Conservation (phyloP, 2,888 invertebrate genomes). For the Hypomecis punctinalis region DNA sequence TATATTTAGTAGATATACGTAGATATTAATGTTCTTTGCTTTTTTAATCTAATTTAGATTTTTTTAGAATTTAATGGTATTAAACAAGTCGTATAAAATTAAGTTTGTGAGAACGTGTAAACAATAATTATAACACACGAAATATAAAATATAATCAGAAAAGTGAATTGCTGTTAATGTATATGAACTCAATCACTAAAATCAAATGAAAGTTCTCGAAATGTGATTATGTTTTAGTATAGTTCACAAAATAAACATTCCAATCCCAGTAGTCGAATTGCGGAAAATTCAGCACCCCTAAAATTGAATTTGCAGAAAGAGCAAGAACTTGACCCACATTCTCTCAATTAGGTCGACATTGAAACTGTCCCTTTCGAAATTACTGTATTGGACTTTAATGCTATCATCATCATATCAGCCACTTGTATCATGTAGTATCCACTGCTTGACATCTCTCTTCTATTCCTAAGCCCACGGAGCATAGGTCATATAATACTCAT, state of each 20-base stretch:
- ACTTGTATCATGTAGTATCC: too few relatives aligned
- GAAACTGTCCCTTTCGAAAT: background rate
- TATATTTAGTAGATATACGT: too few relatives aligned
- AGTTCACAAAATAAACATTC: slow-evolving; percentile 16
- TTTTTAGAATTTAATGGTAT: too few relatives aligned
- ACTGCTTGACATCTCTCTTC: too few relatives aligned
- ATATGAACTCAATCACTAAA: background rate
- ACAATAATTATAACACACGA: too few relatives aligned
- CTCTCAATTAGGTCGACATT: slow-evolving; percentile 21
- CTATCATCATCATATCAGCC: too few relatives aligned
- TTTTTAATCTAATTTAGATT: too few relatives aligned
- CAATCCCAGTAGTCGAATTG: slow-evolving; percentile 27
- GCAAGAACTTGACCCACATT: slow-evolving; percentile 42
- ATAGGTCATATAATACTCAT: too few relatives aligned
- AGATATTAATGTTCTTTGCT: too few relatives aligned
- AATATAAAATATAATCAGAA: background rate
- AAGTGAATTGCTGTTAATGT: background rate
- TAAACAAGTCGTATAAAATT: too few relatives aligned
- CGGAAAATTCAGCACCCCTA: slow-evolving; percentile 34
- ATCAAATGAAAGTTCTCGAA: background rate
- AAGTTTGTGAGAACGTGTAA: too few relatives aligned
- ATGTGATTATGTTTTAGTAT: slow-evolving; percentile 1
- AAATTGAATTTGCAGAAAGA: slow-evolving; percentile 39
- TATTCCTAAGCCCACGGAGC: too few relatives aligned
- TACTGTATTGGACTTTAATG: background rate